Evolutionary conservation across 2,113 vertebrate species (phyloP), one percentile per base, ranked within the genome.

Genomic region (Coreoperca whiteheadi): DNA sequence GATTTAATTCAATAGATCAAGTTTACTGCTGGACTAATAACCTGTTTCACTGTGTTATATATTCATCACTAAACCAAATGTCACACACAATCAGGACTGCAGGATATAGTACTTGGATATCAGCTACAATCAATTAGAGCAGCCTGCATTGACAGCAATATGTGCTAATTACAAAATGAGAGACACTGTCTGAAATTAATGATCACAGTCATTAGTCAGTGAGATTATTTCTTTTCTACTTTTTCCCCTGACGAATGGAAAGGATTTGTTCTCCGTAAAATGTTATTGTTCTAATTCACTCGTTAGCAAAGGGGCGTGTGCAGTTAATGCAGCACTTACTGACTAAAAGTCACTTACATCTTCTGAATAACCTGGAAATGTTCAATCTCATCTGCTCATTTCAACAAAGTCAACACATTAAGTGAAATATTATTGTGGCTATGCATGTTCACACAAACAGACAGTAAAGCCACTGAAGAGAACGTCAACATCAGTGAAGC

Each of bases 121-220:
- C 30, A 70, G n/a, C 25, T 32, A 32, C 25, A 64, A 25, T 43
- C 64, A 10, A 53, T 70, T 39, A 61, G 30, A 69, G 23, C 10
- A 39, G 66, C 21, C 51, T 20, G 8, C 43, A 70, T 0, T 39
- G 21, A 61, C 16, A 63, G 67, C 57, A 79, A 39, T 21, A 41
- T 70, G 43, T 70, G 32, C 61, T 60, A 37, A 69, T 78, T 57
- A 77, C 28, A 50, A 6, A 77, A 77, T 8, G 30, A 63, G 43
- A 48, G 23, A 41, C 30, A 1, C 4, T 37, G 39, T n/a, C 67
- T 69, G 46, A 51, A 53, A 53, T 70, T 51, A 75, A 75, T 64
- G 21, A 75, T 53, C 32, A 56, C 21, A 73, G 70, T 71, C 30
- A 74, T 48, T 74, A 74, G 71, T 51, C 18, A 53, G 28, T 37